Evolutionary conservation across 2,888 invertebrate species (phyloP).

Genomic region (Cinara cedri): DNA sequence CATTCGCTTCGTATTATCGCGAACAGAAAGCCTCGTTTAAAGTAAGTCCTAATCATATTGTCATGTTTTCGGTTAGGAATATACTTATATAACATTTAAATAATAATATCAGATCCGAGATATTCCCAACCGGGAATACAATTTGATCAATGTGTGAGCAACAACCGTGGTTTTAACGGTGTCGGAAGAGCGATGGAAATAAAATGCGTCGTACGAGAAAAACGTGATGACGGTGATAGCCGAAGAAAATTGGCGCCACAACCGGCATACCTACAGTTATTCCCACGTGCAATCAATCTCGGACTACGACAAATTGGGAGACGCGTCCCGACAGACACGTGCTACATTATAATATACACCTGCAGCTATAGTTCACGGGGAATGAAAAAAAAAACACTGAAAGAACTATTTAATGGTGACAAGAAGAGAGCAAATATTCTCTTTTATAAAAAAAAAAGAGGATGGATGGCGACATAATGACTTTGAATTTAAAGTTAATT

Average conservation of each 20-base stretch:
- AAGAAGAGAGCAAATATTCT: neutral
- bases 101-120: no score
- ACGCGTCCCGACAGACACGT: constrained; percentile 34
- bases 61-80: no score
- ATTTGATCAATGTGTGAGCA: no score
- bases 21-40: no score
- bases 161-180: neutral
- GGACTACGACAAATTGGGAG: constrained; percentile 30
- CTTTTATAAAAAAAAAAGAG: constrained; percentile 27
- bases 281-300: constrained; percentile 41
- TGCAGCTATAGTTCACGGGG: neutral
- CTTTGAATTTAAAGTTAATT: constrained; percentile 18
- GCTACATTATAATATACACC: no score
- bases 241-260: constrained; percentile 38
- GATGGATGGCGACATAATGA: constrained; percentile 5
- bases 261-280: constrained; percentile 30
- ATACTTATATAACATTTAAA: no score
- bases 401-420: no score
- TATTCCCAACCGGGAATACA: neutral
- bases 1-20: no score
- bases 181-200: neutral
- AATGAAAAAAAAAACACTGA: neutral
- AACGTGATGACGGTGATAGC: neutral
- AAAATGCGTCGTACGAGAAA: neutral
- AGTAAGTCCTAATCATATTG: no score